Evolutionary conservation across 2,113 vertebrate species (phyloP), one percentile per base, ranked within the genome.

Genomic region (Pedionomus torquatus): DNA sequence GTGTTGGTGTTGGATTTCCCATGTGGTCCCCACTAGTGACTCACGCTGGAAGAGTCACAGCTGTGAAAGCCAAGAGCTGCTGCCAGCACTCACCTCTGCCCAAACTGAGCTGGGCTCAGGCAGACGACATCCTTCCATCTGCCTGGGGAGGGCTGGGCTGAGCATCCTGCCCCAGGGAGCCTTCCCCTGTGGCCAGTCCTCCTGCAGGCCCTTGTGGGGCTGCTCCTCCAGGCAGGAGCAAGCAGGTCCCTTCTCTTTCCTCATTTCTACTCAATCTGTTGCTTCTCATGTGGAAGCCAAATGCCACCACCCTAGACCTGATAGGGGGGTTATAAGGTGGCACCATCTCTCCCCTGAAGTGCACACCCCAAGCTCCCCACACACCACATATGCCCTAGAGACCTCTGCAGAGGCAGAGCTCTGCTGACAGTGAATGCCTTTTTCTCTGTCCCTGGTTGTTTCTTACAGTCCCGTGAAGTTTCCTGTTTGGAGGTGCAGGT

Each of bases 381-480:
- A 2, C 10, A 3, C 9, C 0, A 1, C 25, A 35, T 0, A 0
- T 17, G n/a, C 33, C 6, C 3, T 2, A 10, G 13, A 11, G 12
- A 6, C n/a, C n/a, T n/a, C n/a, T 2, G 4, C 35, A 0, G 1
- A 68, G 68, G 63, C 26, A 5, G 25, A 75, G 20, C 33, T 37
- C 10, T 24, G 52, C 48, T 55, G 31, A 35, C 10, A 48, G 12
- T 0, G 7, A 77, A 20, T 1, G 0, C 3, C 10, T 46, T 63
- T 75, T 51, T 58, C 48, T 65, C 51, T 78, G 70, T 48, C 17
- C 23, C 28, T 3, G 8, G 5, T 44, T 96, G 57, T 71, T 43
- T 94, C 57, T 94, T 96, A 49, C 85, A 98, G 98, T 94, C 97
- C 48, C 97, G 98, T 13, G 98, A 98, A 88, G 85, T 98, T 90